These are phyloP conservation scores for Cephus pulcher DNA, from an alignment of 2,888 invertebrate genomes.

Conservation along the genomic window DNA sequence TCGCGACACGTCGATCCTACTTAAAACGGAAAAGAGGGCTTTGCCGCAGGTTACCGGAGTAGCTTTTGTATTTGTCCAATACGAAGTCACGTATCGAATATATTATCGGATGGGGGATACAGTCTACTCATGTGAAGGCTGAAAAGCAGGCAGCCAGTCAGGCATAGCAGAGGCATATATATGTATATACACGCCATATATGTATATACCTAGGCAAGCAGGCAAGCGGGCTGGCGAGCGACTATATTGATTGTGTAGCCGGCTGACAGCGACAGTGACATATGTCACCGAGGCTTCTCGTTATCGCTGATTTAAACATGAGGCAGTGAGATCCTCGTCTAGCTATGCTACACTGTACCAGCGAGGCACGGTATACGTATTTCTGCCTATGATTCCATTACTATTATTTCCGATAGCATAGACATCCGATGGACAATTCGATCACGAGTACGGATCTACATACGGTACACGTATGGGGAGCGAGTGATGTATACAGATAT, in stretches of 20 bases:
- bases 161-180: neutral
- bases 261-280: conserved; percentile 67
- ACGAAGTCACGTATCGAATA: conserved; percentile 65
- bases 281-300: conserved; percentile 66
- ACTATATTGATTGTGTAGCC: conserved; percentile 66
- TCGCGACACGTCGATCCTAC: conserved; percentile 1
- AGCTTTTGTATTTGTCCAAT: conserved; percentile 35
- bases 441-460: neutral
- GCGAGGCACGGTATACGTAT: conserved; percentile 29
- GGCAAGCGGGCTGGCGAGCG: conserved; percentile 45
- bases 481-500: neutral
- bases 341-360: neutral
- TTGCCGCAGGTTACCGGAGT: conserved; percentile 8
- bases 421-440: neutral
- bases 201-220: conserved; percentile 9
- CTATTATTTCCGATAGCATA: conserved; percentile 42
- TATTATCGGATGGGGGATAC: conserved; percentile 55
- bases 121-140: conserved; percentile 52
- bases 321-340: conserved; percentile 57
- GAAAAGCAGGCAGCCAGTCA: conserved; percentile 41
- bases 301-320: conserved; percentile 68
- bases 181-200: neutral
- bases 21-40: neutral
- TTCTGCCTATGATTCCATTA: conserved; percentile 43
- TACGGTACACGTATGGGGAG: neutral